Percentiles rank a stretch among this genome's conserved stretches.
These are phyloP conservation scores for Bagarius yarrelli DNA, from an alignment of 2,113 vertebrate species.

Conservation along the genomic window DNA sequence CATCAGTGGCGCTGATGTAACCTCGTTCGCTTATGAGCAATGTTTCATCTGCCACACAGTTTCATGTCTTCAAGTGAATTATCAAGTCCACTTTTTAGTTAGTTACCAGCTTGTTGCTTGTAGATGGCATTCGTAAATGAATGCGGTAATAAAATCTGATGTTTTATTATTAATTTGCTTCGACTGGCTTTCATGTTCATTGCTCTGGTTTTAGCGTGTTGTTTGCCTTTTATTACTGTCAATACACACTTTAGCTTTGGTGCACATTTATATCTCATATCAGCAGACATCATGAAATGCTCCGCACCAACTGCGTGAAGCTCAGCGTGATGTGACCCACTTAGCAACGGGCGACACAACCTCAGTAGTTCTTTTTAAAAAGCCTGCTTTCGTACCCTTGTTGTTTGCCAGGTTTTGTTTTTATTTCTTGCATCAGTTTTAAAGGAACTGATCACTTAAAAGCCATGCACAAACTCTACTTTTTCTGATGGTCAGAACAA, in stretches of 20 bases:
- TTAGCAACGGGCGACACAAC: conserved; percentile 40
- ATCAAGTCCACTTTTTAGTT: not conserved
- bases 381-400: not conserved
- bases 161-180: not conserved
- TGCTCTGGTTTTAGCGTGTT: not conserved
- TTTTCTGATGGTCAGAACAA: not conserved
- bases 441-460: not conserved
- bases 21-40: conserved; percentile 7
- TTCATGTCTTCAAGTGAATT: conserved; percentile 1
- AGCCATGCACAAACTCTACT: not conserved
- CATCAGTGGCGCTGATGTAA: conserved; percentile 11
- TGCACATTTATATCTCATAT: conserved; percentile 6
- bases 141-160: not conserved
- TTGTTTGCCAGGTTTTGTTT: conserved; percentile 3
- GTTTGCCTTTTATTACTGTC: not conserved
- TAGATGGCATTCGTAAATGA: conserved; percentile 1
- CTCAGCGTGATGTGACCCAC: conserved; percentile 52
- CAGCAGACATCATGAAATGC: conserved; percentile 28
- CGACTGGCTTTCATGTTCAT: conserved; percentile 1
- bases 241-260: not conserved
- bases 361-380: conserved; percentile 25
- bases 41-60: conserved; percentile 7
- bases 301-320: conserved; percentile 8
- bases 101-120: not conserved
- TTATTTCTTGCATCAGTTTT: not conserved